Evolutionary conservation across 2,888 invertebrate species (phyloP).

Genomic region (Allygus modestus): DNA sequence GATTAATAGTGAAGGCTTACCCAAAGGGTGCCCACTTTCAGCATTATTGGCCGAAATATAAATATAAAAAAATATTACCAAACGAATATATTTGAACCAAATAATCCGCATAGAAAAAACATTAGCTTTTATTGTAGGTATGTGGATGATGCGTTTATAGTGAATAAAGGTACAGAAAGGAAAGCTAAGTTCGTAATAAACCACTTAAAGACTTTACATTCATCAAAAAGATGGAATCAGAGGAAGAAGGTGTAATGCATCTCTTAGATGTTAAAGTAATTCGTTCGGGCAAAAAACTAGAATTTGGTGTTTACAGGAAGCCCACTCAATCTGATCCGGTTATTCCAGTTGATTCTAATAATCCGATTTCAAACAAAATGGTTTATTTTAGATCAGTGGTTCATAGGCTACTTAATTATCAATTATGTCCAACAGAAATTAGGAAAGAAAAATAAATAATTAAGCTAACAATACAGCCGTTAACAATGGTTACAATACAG

Average conservation of each 20-base stretch:
- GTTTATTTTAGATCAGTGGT: conserved; percentile 9
- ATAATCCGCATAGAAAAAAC: background rate
- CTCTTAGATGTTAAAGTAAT: background rate
- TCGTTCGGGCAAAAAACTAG: background rate
- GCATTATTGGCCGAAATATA: conserved; percentile 27
- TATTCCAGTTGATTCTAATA: background rate
- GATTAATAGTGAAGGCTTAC: background rate
- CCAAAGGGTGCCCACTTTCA: background rate
- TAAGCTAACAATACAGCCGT: background rate
- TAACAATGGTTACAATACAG: background rate
- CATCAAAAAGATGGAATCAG: background rate
- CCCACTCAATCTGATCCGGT: background rate
- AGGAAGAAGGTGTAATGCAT: background rate
- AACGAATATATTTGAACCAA: background rate
- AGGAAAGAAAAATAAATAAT: background rate
- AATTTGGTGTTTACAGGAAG: background rate
- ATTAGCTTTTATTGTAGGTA: conserved; percentile 12
- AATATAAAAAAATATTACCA: too few species aligned
- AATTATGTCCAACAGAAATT: background rate
- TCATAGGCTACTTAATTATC: background rate
- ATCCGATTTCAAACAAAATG: background rate
- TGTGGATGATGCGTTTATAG: conserved; percentile 15
- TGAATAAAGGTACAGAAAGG: background rate
- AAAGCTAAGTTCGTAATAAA: background rate
- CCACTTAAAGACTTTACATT: background rate